These are phyloP conservation scores for Dorcus parallelipipedus DNA, from an alignment of 2,888 invertebrate species.

Conservation along the genomic window DNA sequence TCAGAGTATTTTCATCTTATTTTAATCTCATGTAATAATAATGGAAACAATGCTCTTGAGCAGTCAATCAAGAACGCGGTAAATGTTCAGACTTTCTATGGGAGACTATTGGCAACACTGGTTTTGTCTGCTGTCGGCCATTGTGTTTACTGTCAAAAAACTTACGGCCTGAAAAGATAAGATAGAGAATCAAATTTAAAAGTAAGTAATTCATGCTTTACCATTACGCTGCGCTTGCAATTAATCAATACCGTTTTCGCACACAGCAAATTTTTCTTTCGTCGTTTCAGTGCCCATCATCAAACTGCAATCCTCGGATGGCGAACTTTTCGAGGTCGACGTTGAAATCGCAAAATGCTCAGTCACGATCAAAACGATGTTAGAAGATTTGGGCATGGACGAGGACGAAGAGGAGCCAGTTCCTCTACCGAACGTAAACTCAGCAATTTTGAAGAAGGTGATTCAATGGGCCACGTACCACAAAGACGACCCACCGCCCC, in stretches of 20 bases:
- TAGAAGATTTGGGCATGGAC: conserved; percentile 90
- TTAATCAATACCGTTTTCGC: background rate
- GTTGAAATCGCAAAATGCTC: conserved; percentile 97
- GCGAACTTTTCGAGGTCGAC: conserved; percentile 93
- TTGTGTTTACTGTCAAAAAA: too few relatives aligned
- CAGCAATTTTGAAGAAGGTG: conserved; percentile 92
- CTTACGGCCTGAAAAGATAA: too few relatives aligned
- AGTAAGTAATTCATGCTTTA: too few relatives aligned
- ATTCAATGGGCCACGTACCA: conserved; percentile 92
- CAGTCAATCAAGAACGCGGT: too few relatives aligned
- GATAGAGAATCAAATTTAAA: too few relatives aligned
- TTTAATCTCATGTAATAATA: too few relatives aligned
- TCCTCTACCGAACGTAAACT: conserved; percentile 95
- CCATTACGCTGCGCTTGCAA: too few relatives aligned
- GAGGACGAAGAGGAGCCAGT: conserved; percentile 93
- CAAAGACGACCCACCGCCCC: conserved; percentile 92
- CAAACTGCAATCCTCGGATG: conserved; percentile 92
- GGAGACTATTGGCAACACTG: too few relatives aligned
- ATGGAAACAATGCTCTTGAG: too few relatives aligned
- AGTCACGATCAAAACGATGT: conserved; percentile 97
- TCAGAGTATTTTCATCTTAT: too few relatives aligned
- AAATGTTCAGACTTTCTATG: too few relatives aligned
- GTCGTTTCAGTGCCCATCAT: conserved; percentile 81
- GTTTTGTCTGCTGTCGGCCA: too few relatives aligned
- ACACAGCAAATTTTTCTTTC: background rate